phyloP scores from a whole-genome alignment of 1,140 invertebrate genomes.

The Argopecten irradians region DNA sequence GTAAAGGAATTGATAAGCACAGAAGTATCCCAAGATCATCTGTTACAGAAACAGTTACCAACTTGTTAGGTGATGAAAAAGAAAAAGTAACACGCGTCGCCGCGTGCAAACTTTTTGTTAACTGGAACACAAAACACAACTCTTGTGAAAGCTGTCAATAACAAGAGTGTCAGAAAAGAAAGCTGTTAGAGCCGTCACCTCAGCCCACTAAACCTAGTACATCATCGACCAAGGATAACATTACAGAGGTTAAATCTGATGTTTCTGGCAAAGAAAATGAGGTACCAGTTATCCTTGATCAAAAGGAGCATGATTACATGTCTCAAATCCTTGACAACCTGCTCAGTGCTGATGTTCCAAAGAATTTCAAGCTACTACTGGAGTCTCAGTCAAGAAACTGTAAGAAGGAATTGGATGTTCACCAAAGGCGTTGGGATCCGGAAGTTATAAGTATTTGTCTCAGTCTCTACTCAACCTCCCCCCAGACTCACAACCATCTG shows the following conservation, averaged over 20 bases:
- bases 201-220: neutral
- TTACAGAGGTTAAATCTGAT: too few relatives aligned
- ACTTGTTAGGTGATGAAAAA: neutral
- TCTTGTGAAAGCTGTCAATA: neutral
- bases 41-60: neutral
- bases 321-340: slow-evolving; percentile 5
- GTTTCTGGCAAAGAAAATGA: too few relatives aligned
- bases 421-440: too few relatives aligned
- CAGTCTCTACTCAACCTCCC: too few relatives aligned
- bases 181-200: neutral
- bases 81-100: neutral
- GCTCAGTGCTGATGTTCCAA: too few relatives aligned
- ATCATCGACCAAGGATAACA: neutral
- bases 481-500: slow-evolving; percentile 20
- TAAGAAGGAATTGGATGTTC: neutral
- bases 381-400: slow-evolving; percentile 34
- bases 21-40: neutral
- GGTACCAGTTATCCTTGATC: neutral
- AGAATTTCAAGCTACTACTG: too few relatives aligned
- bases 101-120: neutral
- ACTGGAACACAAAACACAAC: neutral
- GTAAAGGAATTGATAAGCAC: neutral
- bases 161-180: neutral
- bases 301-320: slow-evolving; percentile 26
- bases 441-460: too few relatives aligned